Evolutionary conservation across 2,888 invertebrate genomes (phyloP).

Genomic region (Drosophila birchii): DNA sequence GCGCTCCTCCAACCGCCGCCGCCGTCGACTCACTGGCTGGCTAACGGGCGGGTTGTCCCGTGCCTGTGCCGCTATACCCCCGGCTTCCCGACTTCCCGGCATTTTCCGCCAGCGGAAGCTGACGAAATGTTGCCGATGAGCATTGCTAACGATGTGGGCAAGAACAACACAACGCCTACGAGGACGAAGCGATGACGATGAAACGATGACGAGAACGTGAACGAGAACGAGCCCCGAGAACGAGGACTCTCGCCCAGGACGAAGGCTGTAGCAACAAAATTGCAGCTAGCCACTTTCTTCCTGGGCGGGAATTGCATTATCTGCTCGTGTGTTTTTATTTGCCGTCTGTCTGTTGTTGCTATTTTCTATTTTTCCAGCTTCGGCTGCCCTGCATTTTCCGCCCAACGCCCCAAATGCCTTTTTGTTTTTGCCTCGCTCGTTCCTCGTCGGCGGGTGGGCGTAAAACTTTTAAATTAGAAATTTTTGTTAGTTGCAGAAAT

Average conservation of each 20-base stretch:
- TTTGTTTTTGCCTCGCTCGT: constrained; percentile 33
- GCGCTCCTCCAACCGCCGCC: constrained; percentile 58
- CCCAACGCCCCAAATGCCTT: constrained; percentile 11
- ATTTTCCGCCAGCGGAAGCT: constrained; percentile 71
- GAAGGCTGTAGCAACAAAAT: constrained; percentile 35
- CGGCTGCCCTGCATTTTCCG: constrained; percentile 52
- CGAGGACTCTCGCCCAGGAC: constrained; percentile 26
- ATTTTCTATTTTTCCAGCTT: constrained; percentile 58
- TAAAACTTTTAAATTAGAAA: constrained; percentile 81
- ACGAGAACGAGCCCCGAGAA: constrained; percentile 19
- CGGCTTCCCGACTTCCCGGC: neutral
- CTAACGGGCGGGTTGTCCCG: constrained; percentile 11
- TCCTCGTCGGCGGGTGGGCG: constrained; percentile 65
- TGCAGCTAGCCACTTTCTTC: constrained; percentile 40
- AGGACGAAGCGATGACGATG: constrained; percentile 48
- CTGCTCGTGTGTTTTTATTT: constrained; percentile 69
- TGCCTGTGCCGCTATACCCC: neutral
- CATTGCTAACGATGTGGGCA: constrained; percentile 78
- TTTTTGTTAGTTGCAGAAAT: constrained; percentile 70
- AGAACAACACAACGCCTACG: constrained; percentile 79
- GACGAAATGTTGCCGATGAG: constrained; percentile 83
- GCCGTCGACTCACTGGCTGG: constrained; percentile 35
- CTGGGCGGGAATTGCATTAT: constrained; percentile 77
- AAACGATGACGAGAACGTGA: constrained; percentile 19
- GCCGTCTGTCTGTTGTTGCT: constrained; percentile 59